Conservation (phyloP, 35 echinoderm and acorn worm species). For the Diadema setosum region DNA sequence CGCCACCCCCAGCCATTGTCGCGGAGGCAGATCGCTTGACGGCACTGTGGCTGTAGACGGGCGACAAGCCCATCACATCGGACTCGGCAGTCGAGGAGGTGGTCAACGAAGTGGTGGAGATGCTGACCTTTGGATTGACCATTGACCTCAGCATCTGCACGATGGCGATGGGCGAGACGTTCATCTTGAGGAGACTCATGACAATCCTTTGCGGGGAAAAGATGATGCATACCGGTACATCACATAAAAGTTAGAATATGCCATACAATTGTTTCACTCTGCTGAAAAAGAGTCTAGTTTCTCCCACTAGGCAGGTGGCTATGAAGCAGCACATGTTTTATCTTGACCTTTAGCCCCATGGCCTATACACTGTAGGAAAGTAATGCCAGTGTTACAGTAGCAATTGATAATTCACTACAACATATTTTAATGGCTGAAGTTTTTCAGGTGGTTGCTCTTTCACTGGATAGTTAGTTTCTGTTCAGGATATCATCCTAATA, state of each 20-base stretch:
- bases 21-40: not conserved
- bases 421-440: too few relatives aligned
- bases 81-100: not conserved
- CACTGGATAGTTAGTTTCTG: too few relatives aligned
- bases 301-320: too few relatives aligned
- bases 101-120: not conserved
- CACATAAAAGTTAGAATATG: not conserved
- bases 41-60: not conserved
- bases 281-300: too few relatives aligned
- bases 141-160: constrained; percentile 71
- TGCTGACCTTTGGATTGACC: constrained; percentile 16
- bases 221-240: not conserved
- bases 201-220: constrained; percentile 42
- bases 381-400: too few relatives aligned
- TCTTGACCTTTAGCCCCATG: too few relatives aligned
- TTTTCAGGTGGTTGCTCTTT: too few relatives aligned
- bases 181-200: constrained; percentile 66
- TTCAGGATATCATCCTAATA: too few relatives aligned
- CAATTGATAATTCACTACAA: too few relatives aligned
- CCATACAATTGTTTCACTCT: too few relatives aligned
- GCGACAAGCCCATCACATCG: not conserved
- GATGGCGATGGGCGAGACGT: constrained; percentile 75
- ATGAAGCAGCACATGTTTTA: too few relatives aligned
- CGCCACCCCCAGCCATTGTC: not conserved
- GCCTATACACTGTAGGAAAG: too few relatives aligned